These are phyloP conservation scores for Octonoba sinensis DNA, from an alignment of 2,888 invertebrate species.

Conservation along the genomic window DNA sequence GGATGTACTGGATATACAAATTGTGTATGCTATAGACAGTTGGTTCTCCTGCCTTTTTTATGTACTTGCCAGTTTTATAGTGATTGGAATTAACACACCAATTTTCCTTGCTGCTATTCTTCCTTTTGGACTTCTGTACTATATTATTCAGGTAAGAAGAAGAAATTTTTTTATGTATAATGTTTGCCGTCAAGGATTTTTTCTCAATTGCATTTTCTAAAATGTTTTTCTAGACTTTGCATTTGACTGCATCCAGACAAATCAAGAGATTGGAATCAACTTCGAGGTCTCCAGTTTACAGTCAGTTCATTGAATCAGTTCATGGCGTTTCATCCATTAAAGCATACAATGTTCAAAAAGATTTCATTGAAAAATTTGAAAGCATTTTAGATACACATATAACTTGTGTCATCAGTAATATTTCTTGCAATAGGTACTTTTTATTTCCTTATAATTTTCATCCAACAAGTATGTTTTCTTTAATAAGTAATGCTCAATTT, in stretches of 20 bases:
- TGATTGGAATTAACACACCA: slow-evolving; percentile 46
- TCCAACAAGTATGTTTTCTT: too few species aligned
- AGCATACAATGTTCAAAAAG: slow-evolving; percentile 57
- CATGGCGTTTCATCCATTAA: slow-evolving; percentile 71
- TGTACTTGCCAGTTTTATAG: slow-evolving; percentile 26
- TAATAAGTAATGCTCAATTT: too few species aligned
- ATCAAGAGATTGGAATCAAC: slow-evolving; percentile 73
- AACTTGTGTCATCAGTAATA: slow-evolving; percentile 25
- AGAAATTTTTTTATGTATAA: background rate
- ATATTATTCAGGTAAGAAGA: slow-evolving; percentile 69
- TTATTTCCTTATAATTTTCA: too few species aligned
- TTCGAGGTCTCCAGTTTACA: slow-evolving; percentile 74
- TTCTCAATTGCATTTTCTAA: too few species aligned
- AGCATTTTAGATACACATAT: slow-evolving; percentile 67
- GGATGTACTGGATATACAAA: slow-evolving; percentile 48
- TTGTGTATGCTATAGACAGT: slow-evolving; percentile 27
- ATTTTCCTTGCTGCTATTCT: slow-evolving; percentile 34
- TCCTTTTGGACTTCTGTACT: slow-evolving; percentile 39
- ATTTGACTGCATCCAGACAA: slow-evolving; percentile 73
- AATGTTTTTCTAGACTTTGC: slow-evolving; percentile 71
- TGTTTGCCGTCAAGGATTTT: too few species aligned
- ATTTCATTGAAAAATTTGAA: slow-evolving; percentile 45
- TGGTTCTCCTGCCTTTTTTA: slow-evolving; percentile 39
- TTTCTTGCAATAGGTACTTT: slow-evolving; percentile 39
- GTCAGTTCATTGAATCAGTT: slow-evolving; percentile 73